Percentiles rank a stretch among this genome's conserved stretches.
Conservation (phyloP, 2,113 vertebrate genomes). For the Phycodurus eques region DNA sequence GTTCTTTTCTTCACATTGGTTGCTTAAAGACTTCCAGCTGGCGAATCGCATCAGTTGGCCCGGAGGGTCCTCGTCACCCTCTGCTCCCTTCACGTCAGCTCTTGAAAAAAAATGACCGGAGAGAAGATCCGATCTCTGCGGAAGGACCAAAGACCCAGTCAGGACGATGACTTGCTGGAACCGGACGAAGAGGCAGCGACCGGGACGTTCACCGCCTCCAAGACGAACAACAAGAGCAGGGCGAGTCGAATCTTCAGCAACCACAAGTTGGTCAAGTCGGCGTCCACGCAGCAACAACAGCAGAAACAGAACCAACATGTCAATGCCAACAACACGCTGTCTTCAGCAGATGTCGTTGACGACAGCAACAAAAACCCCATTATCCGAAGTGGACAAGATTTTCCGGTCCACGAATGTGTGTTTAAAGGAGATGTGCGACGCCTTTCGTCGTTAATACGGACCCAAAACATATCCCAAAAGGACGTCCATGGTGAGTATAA, state of each 20-base stretch:
- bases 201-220: slow-evolving; percentile 76
- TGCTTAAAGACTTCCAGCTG: slow-evolving; percentile 49
- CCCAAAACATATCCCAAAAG: slow-evolving; percentile 93
- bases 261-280: slow-evolving; percentile 76
- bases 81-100: slow-evolving; percentile 34
- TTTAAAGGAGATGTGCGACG: slow-evolving; percentile 92
- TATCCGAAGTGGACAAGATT: slow-evolving; percentile 71
- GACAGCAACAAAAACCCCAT: slow-evolving; percentile 77
- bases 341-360: slow-evolving; percentile 63
- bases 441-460: slow-evolving; percentile 93
- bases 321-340: slow-evolving; percentile 68
- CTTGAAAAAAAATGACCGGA: slow-evolving; percentile 83
- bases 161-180: slow-evolving; percentile 85
- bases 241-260: slow-evolving; percentile 81
- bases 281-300: slow-evolving; percentile 59
- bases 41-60: slow-evolving; percentile 55
- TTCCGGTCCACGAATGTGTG: slow-evolving; percentile 95
- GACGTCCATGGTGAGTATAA: slow-evolving; percentile 87
- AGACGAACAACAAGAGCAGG: slow-evolving; percentile 71
- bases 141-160: slow-evolving; percentile 86
- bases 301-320: slow-evolving; percentile 70
- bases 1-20: slow-evolving; percentile 48
- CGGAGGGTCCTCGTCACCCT: slow-evolving; percentile 67
- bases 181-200: slow-evolving; percentile 89
- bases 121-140: slow-evolving; percentile 93